Evolutionary conservation across 2,888 invertebrate genomes (phyloP).

Genomic region (Epinotia ramella): DNA sequence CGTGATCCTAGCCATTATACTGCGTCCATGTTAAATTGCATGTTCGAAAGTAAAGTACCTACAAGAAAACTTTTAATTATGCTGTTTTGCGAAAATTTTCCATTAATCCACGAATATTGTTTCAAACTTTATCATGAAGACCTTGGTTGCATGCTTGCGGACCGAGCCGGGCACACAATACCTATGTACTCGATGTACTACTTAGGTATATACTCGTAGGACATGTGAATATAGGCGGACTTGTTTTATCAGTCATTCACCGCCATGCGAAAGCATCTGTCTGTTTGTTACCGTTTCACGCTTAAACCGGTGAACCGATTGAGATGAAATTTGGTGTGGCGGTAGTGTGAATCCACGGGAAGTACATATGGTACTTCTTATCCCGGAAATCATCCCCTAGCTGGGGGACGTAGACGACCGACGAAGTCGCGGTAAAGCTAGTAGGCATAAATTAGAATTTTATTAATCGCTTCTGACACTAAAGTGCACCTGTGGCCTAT

Average conservation of each 20-base stretch:
- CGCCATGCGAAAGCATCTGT: background rate
- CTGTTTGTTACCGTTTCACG: no score
- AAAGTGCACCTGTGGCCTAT: no score
- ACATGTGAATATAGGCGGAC: background rate
- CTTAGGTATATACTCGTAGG: background rate
- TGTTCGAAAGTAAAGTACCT: constrained; percentile 13
- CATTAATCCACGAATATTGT: constrained; percentile 26
- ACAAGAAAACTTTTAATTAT: constrained; percentile 42
- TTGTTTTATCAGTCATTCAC: background rate
- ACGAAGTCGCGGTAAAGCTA: no score
- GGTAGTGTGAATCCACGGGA: no score
- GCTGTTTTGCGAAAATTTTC: constrained; percentile 20
- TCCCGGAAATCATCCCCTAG: no score
- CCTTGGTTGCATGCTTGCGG: constrained; percentile 4
- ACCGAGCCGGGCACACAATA: background rate
- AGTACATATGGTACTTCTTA: no score
- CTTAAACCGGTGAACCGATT: no score
- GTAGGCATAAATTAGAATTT: no score
- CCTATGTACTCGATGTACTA: background rate
- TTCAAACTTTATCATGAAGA: constrained; percentile 17
- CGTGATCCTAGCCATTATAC: constrained; percentile 18
- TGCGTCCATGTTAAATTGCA: constrained; percentile 28
- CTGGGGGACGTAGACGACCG: no score
- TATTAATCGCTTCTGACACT: no score
- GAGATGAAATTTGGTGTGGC: no score